Base-by-base conservation (phyloP, 2,113 vertebrate species). In the Pedetes capensis region DNA sequence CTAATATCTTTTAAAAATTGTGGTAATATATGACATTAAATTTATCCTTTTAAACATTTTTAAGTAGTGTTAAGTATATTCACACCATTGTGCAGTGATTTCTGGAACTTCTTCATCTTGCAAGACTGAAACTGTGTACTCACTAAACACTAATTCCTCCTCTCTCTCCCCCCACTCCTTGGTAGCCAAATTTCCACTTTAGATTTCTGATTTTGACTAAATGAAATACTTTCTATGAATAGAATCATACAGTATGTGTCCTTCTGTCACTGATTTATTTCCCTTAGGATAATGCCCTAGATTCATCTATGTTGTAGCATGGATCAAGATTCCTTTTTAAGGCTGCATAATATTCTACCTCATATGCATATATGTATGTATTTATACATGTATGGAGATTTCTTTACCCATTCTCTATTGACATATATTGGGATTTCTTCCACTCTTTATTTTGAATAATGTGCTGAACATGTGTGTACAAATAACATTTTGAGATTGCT, bases 401-500 rank as follows among this genome's bases (percentile, higher is more conserved):
- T 85, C 17, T 80, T 44, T 71, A 81, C 64, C 16, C 20, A 44
- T 57, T 86, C 25, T 66, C 18, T 51, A 8, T 32, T 37, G 6
- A 47, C 66, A 9, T 47, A 57, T 4, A 13, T 68, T 34, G 86
- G 44, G 23, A 13, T 66, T 84, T 6, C 39, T 87, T 87, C 44
- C 20, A 69, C 10, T 78, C 42, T 49, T 71, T 91, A 13, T 81
- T 82, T 14, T 68, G 49, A 89, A 39, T 87, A 83, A 74, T 71
- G 16, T 44, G 27, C 29, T 47, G 34, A 92, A 72, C 14, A 55
- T 76, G 2, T 7, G 9, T 71, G 22, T 85, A 13, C 34, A 92
- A 53, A n/a, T 37, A 72, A 32, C 29, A 91, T 57, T 87, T 83
- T 17, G 42, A 61, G 20, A 78, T 71, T 7, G 25, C 6, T 59